Percentiles rank a stretch among this genome's conserved stretches.
These are phyloP conservation scores for Clarias magur DNA, from an alignment of 2,113 vertebrate species.

Conservation along the genomic window DNA sequence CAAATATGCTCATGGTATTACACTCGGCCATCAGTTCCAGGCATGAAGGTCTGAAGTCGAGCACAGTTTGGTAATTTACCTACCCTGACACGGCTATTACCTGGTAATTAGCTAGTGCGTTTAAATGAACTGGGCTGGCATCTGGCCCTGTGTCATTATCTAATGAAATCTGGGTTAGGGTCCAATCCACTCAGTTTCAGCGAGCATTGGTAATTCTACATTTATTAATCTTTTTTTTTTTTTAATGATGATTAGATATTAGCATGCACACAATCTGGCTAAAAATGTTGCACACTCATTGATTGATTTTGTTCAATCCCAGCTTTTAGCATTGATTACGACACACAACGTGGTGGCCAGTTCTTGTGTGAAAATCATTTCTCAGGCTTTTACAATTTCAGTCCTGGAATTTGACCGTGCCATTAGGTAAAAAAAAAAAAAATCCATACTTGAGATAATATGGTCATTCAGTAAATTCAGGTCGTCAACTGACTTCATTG, in stretches of 20 bases:
- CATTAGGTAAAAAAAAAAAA: too few species aligned
- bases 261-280: background rate
- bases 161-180: background rate
- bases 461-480: too few species aligned
- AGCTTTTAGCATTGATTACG: too few species aligned
- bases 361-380: too few species aligned
- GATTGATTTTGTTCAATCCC: too few species aligned
- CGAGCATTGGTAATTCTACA: background rate
- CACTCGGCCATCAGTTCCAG: background rate
- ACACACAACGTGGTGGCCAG: too few species aligned
- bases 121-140: background rate
- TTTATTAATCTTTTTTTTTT: background rate
- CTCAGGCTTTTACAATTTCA: too few species aligned
- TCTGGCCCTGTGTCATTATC: background rate
- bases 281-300: too few species aligned
- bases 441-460: too few species aligned
- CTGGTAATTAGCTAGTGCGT: background rate
- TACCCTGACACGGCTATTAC: background rate
- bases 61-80: background rate
- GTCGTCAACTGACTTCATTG: too few species aligned
- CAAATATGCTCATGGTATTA: background rate
- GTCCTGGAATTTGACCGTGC: too few species aligned
- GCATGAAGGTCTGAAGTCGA: background rate
- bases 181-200: background rate
- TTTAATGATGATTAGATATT: background rate